phyloP scores from a whole-genome alignment of 2,888 invertebrate genomes.

The Nesidiocoris tenuis region DNA sequence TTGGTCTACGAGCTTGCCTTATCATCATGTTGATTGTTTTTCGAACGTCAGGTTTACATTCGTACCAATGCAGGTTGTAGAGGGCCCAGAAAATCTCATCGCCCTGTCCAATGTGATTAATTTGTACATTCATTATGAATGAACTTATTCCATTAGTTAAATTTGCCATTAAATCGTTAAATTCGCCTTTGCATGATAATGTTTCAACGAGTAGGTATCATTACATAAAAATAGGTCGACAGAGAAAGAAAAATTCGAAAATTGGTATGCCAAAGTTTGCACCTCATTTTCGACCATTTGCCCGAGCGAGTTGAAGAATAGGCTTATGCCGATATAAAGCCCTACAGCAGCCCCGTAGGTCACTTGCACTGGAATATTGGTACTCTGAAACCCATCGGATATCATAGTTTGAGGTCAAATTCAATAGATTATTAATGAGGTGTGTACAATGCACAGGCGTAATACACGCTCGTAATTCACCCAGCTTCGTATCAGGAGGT shows the following conservation, averaged over 20 bases:
- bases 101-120: conserved; percentile 10
- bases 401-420: too few species aligned
- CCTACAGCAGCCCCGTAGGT: neutral
- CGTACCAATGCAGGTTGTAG: conserved; percentile 20
- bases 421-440: too few species aligned
- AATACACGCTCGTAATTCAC: too few species aligned
- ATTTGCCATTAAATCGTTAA: too few species aligned
- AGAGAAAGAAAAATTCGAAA: too few species aligned
- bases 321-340: neutral
- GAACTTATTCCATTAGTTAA: too few species aligned
- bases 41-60: neutral
- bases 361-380: neutral
- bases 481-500: too few species aligned
- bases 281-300: conserved; percentile 16
- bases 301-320: neutral
- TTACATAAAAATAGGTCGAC: neutral
- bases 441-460: too few species aligned
- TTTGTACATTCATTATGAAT: too few species aligned
- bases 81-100: conserved; percentile 30
- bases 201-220: too few species aligned
- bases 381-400: neutral
- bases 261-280: neutral
- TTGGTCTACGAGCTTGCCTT: conserved; percentile 10
- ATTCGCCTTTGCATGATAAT: too few species aligned
- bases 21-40: conserved; percentile 33